Base-by-base conservation (phyloP, 2,113 vertebrate genomes). In the Thalassarche chlororhynchos region DNA sequence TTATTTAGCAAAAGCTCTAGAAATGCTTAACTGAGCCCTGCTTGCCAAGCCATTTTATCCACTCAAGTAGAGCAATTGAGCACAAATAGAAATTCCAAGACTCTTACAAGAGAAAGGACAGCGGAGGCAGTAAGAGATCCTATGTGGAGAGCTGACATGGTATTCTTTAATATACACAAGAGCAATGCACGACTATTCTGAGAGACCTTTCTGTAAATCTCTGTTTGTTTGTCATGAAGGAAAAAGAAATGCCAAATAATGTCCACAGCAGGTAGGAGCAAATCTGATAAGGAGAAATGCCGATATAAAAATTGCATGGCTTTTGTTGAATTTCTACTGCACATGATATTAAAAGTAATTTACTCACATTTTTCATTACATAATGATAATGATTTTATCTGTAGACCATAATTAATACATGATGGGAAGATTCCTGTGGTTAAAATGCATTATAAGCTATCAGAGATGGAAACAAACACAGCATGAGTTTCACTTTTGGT, bases 401-500 rank as follows among this genome's bases (percentile, higher is more conserved):
- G 86, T 91, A 96, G 88, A 93, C 74, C 54, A 88, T 97, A 98
- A 97, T 98, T 98, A 97, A 96, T 97, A 94, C 72, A 95, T 87
- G 81, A 97, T 96, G 92, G 68, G 91, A 90, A 96, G 87, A 84
- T 88, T 89, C 96, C 95, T 89, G 93, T 72, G 89, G 96, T 94
- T 97, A 95, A 97, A 97, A 97, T 94, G 87, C 91, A 93, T 95
- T 96, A 93, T 57, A 80, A 93, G 47, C 81, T 91, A 93, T 65
- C 80, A 51, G 60, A 96, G 76, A 84, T 89, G 44, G 96, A 95
- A 71, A 89, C 76, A 93, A 61, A 89, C 90, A 76, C 86, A 96
- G 91, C 86, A 57, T 55, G 96, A 26, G 4, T 90, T 96, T 96
- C 32, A 70, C 62, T 82, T 89, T 34, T 3, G 13, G 8, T 18